Base-by-base conservation (phyloP, 2,888 invertebrate genomes). In the Melinaea menophilus region DNA sequence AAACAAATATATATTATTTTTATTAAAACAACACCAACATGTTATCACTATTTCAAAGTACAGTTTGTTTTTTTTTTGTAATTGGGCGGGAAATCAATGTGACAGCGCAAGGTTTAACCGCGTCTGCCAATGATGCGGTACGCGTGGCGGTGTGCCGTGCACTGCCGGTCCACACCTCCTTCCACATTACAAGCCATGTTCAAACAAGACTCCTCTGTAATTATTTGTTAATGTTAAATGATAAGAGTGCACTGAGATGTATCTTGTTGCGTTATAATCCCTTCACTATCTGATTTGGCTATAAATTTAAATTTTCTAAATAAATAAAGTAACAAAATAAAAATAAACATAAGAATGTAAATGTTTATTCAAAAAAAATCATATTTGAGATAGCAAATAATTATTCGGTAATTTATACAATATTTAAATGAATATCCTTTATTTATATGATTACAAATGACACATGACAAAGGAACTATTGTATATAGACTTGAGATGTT, bases 381-480 rank as follows among this genome's bases (percentile, higher is more conserved):
- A 87, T 88, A 88, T 87, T 86, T 88, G 87, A 90, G 86, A 90
- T 88, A 90, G 88, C 88, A 87, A 88, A 86, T 89, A 87, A 88
- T 86, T 86, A 85, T 79, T 83, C 79, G 76, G 86, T 87, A 85
- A 84, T 84, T 84, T 86, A 84, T 85, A 88, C 85, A 88, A 80
- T 81, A 82, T 81, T 80, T 79, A 79, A 81, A 84, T 81, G 82
- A 85, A 84, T 80, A 86, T 82, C 79, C 81, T 81, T 83, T 81
- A 79, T 79, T 74, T 82, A 80, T 87, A 86, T 80, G 85, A 84
- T 84, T 85, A 87, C 76, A 86, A 83, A 91, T 90, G 90, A 91
- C 91, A 91, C 91, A 88, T 89, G 82, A 86, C 80, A 88, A 86
- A 91, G 91, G 91, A 91, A 91, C 91, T 90, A 86, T 91, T 88